These are phyloP conservation scores for Cyprinodon brontotheroides DNA, from an alignment of 2,113 vertebrate genomes.

Conservation along the genomic window DNA sequence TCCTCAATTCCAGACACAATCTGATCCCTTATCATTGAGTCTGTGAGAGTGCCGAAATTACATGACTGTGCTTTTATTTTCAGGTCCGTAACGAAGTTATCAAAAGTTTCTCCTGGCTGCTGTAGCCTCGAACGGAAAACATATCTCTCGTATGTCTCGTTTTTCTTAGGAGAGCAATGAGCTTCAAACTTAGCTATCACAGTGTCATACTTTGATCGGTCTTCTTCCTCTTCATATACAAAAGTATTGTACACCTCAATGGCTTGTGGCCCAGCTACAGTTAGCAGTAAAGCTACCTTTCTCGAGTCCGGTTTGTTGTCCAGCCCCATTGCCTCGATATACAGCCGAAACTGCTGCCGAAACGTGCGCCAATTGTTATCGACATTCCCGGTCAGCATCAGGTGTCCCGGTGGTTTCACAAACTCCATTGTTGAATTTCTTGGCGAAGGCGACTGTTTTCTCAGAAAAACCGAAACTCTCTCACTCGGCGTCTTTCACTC, in stretches of 20 bases:
- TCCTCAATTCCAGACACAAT: not conserved
- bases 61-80: too few relatives aligned
- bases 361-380: too few relatives aligned
- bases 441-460: too few relatives aligned
- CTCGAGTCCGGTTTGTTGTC: not conserved
- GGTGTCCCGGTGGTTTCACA: too few relatives aligned
- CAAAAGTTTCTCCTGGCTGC: not conserved
- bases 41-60: too few relatives aligned
- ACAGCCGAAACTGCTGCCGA: too few relatives aligned
- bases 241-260: not conserved
- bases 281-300: not conserved
- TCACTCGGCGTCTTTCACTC: too few relatives aligned
- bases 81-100: not conserved
- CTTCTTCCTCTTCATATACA: not conserved
- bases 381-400: too few relatives aligned
- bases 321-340: not conserved
- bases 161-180: not conserved
- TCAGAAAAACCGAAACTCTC: too few relatives aligned
- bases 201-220: not conserved
- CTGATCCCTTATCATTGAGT: not conserved
- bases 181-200: not conserved
- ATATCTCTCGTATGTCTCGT: not conserved
- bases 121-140: not conserved
- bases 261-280: not conserved
- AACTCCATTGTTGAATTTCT: too few relatives aligned